Evolutionary conservation across 2,113 vertebrate species (phyloP), one percentile per base, ranked within the genome.

Genomic region (Fregetta grallaria): DNA sequence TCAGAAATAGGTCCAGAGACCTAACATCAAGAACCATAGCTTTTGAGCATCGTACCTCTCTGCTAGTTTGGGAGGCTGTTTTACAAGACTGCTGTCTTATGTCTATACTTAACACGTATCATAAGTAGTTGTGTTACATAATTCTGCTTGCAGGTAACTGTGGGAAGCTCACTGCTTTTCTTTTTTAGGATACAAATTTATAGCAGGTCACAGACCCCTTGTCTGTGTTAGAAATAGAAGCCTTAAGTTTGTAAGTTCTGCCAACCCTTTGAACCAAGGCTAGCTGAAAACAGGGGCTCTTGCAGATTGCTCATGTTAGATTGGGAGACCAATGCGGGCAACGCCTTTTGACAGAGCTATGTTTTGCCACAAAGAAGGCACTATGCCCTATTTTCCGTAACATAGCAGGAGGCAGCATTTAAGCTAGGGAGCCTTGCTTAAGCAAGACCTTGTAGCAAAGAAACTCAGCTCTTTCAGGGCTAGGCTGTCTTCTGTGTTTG

Each of bases 301-400:
- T 55, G 55, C 34, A 71, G 30, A 22, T 29, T 40, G 14, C 8
- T 82, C 34, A 38, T 71, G 9, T 55, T 50, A 50, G 26, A 40
- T 17, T 1, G 0, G 27, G 25, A 67, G 10, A 76, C 18, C 42
- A 63, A 4, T 0, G 18, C 7, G 8, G 14, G 11, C 32, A 40
- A 27, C 34, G 7, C 5, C 5, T 88, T 90, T 71, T 65, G 49
- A 73, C 20, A 52, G 58, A 79, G 20, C 13, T 53, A 7, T 59
- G 4, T 59, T 83, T 76, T 83, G 17, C 13, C 32, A 66, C 19
- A 44, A 91, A 67, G 17, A 6, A 12, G 12, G 20, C 3, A 8
- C 4, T 34, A 15, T 14, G 4, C 36, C 27, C 17, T 36, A 14
- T 52, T 79, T 88, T 56, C 67, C 4, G 1, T 12, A 36, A 34